Conservation (phyloP, 2,113 vertebrate genomes). For the Prietella phreatophila region DNA sequence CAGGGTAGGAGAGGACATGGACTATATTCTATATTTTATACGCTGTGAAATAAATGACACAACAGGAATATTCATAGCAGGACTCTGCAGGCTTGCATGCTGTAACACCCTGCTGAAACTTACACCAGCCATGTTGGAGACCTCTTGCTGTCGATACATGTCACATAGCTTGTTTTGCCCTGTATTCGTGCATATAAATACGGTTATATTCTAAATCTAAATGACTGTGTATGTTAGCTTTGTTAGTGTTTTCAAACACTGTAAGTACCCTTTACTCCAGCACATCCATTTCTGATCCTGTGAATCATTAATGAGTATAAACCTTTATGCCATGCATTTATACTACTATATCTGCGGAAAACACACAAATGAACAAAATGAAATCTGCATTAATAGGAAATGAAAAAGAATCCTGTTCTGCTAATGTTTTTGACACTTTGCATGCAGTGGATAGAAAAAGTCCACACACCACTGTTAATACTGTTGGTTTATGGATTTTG, state of each 20-base stretch:
- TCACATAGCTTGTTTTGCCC: background rate
- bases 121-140: background rate
- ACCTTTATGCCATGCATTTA: background rate
- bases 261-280: slow-evolving; percentile 11
- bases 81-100: background rate
- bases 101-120: background rate
- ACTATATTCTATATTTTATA: background rate
- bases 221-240: slow-evolving; percentile 14
- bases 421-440: background rate
- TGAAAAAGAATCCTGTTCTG: background rate
- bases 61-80: background rate
- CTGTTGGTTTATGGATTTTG: background rate
- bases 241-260: slow-evolving; percentile 28
- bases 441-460: background rate
- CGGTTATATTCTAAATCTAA: slow-evolving; percentile 30
- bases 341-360: background rate
- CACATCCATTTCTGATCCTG: slow-evolving; percentile 12
- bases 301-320: slow-evolving; percentile 35
- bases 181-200: background rate
- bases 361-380: background rate
- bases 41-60: background rate
- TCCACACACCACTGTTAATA: background rate
- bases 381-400: background rate
- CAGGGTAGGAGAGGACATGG: slow-evolving; percentile 7
- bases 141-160: background rate